These are phyloP conservation scores for Drosophila percnosoma DNA, from an alignment of 2,888 invertebrate species.

Conservation along the genomic window DNA sequence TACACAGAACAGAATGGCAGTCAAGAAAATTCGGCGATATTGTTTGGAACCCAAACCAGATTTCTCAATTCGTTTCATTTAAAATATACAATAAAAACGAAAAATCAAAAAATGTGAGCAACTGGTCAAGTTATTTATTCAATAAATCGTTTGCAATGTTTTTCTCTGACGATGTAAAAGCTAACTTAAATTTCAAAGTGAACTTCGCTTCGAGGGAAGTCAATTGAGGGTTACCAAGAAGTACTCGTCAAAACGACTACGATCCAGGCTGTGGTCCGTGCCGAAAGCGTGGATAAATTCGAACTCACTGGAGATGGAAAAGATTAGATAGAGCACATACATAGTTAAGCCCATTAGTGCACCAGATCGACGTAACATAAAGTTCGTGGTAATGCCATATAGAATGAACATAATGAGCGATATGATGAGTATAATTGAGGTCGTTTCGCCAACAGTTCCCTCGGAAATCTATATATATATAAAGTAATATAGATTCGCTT, in stretches of 20 bases:
- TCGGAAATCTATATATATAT: slow-evolving; percentile 20
- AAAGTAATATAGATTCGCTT: neutral
- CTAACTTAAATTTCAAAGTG: neutral
- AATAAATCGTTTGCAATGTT: neutral
- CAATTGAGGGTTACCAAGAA: neutral
- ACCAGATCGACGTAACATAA: slow-evolving; percentile 43
- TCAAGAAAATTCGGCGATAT: slow-evolving; percentile 1
- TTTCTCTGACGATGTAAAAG: neutral
- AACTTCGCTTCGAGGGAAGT: slow-evolving; percentile 3
- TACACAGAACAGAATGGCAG: slow-evolving; percentile 3
- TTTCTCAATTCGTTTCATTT: neutral
- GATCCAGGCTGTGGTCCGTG: slow-evolving; percentile 46
- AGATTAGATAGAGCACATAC: slow-evolving; percentile 27
- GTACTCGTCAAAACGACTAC: slow-evolving; percentile 25
- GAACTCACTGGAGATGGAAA: slow-evolving; percentile 31
- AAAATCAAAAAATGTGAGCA: neutral
- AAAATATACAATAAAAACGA: neutral
- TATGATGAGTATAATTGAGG: slow-evolving; percentile 24
- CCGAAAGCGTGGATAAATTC: slow-evolving; percentile 44
- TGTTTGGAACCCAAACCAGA: neutral
- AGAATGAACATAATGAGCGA: slow-evolving; percentile 1
- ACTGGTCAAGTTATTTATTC: slow-evolving; percentile 1
- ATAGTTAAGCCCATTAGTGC: slow-evolving; percentile 31
- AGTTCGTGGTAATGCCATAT: slow-evolving; percentile 41
- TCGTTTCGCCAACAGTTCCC: slow-evolving; percentile 35